phyloP scores from a whole-genome alignment of 2,888 invertebrate species.

The Oxycera nigricornis region DNA sequence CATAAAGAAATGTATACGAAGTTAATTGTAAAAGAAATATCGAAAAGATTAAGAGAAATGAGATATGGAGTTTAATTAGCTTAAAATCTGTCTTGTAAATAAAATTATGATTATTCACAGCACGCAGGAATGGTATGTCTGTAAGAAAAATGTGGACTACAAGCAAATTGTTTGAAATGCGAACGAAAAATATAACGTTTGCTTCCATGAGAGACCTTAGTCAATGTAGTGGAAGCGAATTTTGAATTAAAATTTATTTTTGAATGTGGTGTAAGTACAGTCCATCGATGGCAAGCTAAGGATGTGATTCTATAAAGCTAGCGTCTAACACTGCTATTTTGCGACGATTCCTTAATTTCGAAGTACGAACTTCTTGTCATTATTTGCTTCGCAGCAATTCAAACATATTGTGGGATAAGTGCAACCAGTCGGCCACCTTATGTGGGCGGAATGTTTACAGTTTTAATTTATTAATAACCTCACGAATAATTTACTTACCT shows the following conservation, averaged over 20 bases:
- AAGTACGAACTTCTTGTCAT: too few species aligned
- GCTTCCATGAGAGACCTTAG: too few species aligned
- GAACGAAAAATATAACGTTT: too few species aligned
- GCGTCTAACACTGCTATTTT: too few species aligned
- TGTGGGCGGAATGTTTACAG: not conserved
- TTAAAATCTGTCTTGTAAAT: constrained; percentile 11
- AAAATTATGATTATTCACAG: not conserved
- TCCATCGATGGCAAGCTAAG: too few species aligned
- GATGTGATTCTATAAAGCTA: too few species aligned
- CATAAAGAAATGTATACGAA: constrained; percentile 31
- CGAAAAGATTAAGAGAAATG: not conserved
- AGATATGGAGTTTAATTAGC: constrained; percentile 11
- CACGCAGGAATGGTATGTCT: constrained; percentile 16
- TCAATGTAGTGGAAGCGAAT: too few species aligned
- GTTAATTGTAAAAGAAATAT: constrained; percentile 2
- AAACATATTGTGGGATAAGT: not conserved
- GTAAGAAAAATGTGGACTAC: not conserved
- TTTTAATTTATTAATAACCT: constrained; percentile 9
- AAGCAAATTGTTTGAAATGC: not conserved
- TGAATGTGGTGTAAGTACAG: not conserved
- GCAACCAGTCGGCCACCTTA: not conserved
- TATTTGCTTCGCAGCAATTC: too few species aligned
- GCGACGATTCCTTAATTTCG: too few species aligned
- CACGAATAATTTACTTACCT: not conserved
- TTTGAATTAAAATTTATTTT: not conserved